Evolutionary conservation across 2,797 vertebrate genomes (phyloP), one percentile per base, ranked within the genome.

Genomic region (Lophotriccus pileatus): DNA sequence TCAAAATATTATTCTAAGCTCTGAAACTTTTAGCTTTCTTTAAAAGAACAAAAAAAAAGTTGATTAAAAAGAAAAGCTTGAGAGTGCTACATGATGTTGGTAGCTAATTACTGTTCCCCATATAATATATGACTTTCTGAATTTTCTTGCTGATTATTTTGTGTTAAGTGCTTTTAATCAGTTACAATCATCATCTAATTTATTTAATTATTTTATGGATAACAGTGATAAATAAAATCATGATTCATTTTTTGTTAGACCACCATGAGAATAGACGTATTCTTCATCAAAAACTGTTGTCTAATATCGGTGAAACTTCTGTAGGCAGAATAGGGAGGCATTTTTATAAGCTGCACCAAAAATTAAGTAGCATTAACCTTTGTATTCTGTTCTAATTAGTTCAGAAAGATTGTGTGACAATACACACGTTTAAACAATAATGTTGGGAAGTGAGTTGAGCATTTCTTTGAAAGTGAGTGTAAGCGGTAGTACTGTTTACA

Each of bases 371-470:
- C 36, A 17, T 86, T 85, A 94, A 91, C 74, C 60, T 86, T 27
- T 68, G 34, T 86, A 23, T 89, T 91, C 91, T 94, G 92, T 88
- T 97, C 82, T 94, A 79, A 93, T 96, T 94, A 87, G 50, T 68
- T 85, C 7, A 10, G 69, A 81, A 79, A 81, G 25, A n/a, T 22
- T 85, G n/a, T 84, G 74, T 68, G 59, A 87, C n/a, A 36, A 36
- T 39, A 47, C 17, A 28, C 0, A 0, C 25, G 6, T 91, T 94
- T 81, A 86, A 95, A 74, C 22, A 74, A 24, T 10, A 19, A 47
- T 12, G 16, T 59, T 86, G 59, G 47, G 17, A 75, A 68, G 41
- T 10, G 55, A 86, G 21, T 41, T 50, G 53, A 74, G 27, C n/a
- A 41, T 76, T 79, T 85, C 28, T 69, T 84, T 84, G 39, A 44